Evolutionary conservation across 92 coral and sea anemone species (phyloP), one percentile per base, ranked within the genome.

Genomic region (Parazoanthus swiftii): DNA sequence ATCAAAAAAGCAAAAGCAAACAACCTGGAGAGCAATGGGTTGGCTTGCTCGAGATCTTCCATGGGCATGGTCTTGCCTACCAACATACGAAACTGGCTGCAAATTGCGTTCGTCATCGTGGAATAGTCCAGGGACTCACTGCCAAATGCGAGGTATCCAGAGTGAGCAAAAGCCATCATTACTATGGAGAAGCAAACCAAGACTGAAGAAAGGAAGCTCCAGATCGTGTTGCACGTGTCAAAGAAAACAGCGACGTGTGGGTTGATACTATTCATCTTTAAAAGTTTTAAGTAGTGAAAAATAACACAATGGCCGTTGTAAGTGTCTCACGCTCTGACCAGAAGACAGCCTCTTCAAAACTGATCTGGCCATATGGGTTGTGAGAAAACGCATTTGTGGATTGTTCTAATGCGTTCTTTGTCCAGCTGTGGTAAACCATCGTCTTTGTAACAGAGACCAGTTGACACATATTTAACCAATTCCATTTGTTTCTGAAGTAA

Each of bases 241-340:
- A 75, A 39, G 48, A 75, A 75, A 21, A 75, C 36, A 14, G 13
- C 26, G 13, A 75, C 79, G 43, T 75, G 50, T 7, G 79, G 50
- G 21, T 75, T 75, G 79, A 75, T 29, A 38, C 48, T 21, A 48
- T 75, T 75, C 79, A 75, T 75, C 43, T 75, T 75, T n/a, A 75
- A 38, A 36, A 75, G 48, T 29, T 36, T 75, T 5, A 75, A 21
- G 79, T 75, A 1, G 79, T 37, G 48, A 75, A 29, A 20, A 75
- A 75, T 21, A 75, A n/a, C 23, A n/a, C 11, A 7, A 75, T 2
- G 79, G 44, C 37, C 23, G 42, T 36, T 14, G 79, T 5, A 8
- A 75, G 5, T 6, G 79, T 75, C 79, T 75, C 79, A 16, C 44
- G 43, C 10, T 29, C 79, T 8, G 43, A 37, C 79, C 79, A 75